Evolutionary conservation across 2,797 vertebrate species (phyloP).

Genomic region (Pyrocephalus nanus): DNA sequence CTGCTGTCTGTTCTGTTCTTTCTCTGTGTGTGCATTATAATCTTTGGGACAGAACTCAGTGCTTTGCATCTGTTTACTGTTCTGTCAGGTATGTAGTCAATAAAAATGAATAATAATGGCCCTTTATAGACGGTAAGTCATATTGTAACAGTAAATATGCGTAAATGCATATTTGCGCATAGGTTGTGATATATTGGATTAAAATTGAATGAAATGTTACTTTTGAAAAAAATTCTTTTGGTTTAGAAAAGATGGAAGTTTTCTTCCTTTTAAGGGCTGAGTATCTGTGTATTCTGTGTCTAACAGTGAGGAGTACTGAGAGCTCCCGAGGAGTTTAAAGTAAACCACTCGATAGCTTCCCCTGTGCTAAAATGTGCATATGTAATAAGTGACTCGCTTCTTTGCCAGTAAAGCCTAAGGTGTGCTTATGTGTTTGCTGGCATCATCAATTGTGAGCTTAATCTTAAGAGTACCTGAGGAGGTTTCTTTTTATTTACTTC

Average conservation of each 20-base stretch:
- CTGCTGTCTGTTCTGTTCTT: neutral
- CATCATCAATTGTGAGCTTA: neutral
- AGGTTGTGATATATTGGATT: neutral
- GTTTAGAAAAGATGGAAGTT: neutral
- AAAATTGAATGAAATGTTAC: neutral
- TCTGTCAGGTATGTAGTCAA: neutral
- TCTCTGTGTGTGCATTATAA: neutral
- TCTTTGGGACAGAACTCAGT: neutral
- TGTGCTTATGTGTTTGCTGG: neutral
- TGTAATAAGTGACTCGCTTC: neutral
- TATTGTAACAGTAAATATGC: neutral
- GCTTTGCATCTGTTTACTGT: neutral
- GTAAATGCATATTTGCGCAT: neutral
- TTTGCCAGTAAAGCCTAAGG: conserved; percentile 2
- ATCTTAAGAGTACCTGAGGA: conserved; percentile 10
- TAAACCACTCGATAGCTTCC: neutral
- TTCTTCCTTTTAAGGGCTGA: neutral
- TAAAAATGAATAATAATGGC: neutral
- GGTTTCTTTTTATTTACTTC: conserved; percentile 18
- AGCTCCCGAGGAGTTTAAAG: neutral
- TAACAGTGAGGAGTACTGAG: neutral
- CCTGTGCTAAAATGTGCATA: neutral
- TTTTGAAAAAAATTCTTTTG: neutral
- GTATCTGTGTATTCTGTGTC: neutral
- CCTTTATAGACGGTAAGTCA: neutral